Evolutionary conservation across 1,140 invertebrate species (phyloP).

Genomic region (Condylostylus longicornis): DNA sequence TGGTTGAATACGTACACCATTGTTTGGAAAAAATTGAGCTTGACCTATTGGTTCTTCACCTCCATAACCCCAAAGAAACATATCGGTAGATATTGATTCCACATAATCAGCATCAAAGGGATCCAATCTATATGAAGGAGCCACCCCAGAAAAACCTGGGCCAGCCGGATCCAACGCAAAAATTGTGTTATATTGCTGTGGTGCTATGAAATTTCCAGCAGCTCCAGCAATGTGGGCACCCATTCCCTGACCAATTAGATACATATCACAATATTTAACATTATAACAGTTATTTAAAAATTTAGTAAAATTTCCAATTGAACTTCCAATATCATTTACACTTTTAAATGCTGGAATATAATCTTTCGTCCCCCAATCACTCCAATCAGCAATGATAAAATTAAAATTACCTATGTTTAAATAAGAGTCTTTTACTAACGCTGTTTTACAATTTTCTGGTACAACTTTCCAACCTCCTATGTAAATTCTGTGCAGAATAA

Average conservation of each 20-base stretch:
- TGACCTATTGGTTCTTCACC: constrained; percentile 37
- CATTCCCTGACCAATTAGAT: constrained; percentile 71
- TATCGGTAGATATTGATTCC: constrained; percentile 56
- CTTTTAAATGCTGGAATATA: constrained; percentile 35
- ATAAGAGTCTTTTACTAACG: constrained; percentile 36
- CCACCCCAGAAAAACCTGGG: constrained; percentile 43
- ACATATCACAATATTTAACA: constrained; percentile 35
- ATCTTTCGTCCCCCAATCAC: constrained; percentile 36
- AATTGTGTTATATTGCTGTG: constrained; percentile 40
- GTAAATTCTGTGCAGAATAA: too few relatives aligned
- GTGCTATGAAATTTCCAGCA: constrained; percentile 42
- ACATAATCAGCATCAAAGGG: constrained; percentile 51
- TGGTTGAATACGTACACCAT: constrained; percentile 35
- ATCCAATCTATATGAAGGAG: constrained; percentile 39
- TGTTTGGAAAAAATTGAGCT: constrained; percentile 58
- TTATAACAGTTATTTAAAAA: constrained; percentile 11
- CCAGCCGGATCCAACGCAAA: constrained; percentile 56
- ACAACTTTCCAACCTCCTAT: too few relatives aligned
- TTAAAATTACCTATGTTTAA: constrained; percentile 39
- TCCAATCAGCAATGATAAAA: constrained; percentile 50
- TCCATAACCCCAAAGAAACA: constrained; percentile 36
- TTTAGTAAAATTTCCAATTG: constrained; percentile 26
- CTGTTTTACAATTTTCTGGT: too few relatives aligned
- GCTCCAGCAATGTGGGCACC: constrained; percentile 69
- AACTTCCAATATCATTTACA: constrained; percentile 31